Conservation (phyloP, 2,888 invertebrate species). For the Eilema depressum region DNA sequence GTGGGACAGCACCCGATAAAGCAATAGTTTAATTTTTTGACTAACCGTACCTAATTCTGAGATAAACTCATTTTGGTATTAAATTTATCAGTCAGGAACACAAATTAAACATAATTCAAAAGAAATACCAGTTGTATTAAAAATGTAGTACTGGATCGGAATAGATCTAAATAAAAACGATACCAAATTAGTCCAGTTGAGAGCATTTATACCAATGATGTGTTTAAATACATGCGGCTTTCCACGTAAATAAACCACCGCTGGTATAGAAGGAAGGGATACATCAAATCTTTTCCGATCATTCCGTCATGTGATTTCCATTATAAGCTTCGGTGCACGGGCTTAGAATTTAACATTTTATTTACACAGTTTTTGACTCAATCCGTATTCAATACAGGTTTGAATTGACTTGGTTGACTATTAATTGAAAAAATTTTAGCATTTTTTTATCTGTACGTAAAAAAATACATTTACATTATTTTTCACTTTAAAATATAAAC, state of each 20-base stretch:
- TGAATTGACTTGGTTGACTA: background rate
- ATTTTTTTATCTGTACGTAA: no score
- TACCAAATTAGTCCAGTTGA: background rate
- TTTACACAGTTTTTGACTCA: constrained; percentile 32
- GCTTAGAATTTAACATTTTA: constrained; percentile 25
- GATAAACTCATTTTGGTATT: no score
- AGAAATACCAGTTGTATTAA: no score
- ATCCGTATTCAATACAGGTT: constrained; percentile 10
- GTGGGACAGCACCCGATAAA: no score
- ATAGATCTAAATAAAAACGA: no score
- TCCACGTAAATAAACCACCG: constrained; percentile 16
- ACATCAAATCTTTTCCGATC: constrained; percentile 31
- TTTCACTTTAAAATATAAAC: background rate
- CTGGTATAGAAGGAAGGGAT: constrained; percentile 29
- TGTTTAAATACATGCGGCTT: constrained; percentile 23
- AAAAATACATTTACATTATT: background rate
- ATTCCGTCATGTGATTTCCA: constrained; percentile 34
- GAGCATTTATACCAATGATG: constrained; percentile 7
- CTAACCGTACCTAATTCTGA: no score
- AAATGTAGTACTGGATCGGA: no score
- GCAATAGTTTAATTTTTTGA: no score
- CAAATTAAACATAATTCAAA: no score
- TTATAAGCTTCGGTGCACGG: constrained; percentile 34
- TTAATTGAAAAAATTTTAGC: background rate
- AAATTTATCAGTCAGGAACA: no score